Conservation (phyloP, 1,140 invertebrate genomes). For the Macrobrachium rosenbergii region DNA sequence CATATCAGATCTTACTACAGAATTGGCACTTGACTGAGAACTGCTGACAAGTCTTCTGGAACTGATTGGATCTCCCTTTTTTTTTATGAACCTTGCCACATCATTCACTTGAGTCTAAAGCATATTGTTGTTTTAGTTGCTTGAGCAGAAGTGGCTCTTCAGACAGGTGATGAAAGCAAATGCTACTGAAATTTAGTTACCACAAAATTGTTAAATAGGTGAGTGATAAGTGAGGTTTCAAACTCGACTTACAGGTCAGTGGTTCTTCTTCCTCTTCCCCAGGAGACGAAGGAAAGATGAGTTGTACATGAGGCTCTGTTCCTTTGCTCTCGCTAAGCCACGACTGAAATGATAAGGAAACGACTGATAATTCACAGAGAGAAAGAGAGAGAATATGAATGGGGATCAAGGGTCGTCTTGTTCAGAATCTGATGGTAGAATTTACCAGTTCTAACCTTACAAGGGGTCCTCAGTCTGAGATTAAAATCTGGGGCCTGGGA, state of each 20-base stretch:
- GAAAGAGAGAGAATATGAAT: neutral
- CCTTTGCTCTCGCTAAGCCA: conserved; percentile 48
- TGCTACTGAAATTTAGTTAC: neutral
- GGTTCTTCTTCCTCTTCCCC: neutral
- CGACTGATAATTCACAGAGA: neutral
- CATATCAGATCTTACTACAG: too few relatives aligned
- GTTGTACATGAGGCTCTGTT: conserved; percentile 33
- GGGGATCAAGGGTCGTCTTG: neutral
- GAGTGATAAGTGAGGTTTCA: neutral
- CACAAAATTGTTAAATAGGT: neutral
- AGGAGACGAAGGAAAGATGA: conserved; percentile 24
- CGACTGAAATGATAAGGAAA: conserved; percentile 10
- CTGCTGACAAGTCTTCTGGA: too few relatives aligned
- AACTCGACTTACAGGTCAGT: conserved; percentile 28
- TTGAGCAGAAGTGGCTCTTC: too few relatives aligned
- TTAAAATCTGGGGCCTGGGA: too few relatives aligned
- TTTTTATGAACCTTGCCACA: too few relatives aligned
- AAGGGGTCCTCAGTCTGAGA: neutral
- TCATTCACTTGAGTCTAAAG: too few relatives aligned
- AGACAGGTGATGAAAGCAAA: neutral
- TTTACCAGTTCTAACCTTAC: neutral
- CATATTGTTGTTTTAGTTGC: too few relatives aligned
- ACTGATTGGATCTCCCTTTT: too few relatives aligned
- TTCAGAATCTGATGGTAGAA: neutral
- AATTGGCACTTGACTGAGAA: too few relatives aligned